Percentiles rank a stretch among this genome's conserved stretches.
These are phyloP conservation scores for Daboia siamensis DNA, from an alignment of 2,113 vertebrate species.

Conservation along the genomic window DNA sequence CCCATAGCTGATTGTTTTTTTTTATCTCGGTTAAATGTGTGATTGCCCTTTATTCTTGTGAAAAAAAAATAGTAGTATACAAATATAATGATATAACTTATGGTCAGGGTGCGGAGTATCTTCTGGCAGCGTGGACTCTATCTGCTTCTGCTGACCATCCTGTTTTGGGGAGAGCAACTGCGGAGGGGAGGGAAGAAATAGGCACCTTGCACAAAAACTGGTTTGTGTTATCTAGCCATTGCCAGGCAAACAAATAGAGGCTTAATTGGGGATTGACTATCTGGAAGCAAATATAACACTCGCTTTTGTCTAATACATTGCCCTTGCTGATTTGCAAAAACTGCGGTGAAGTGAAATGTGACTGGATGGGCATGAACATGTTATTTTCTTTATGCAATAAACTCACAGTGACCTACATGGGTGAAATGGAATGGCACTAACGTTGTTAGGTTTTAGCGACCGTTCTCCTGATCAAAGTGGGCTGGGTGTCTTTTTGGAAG, in stretches of 20 bases:
- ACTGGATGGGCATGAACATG: constrained; percentile 18
- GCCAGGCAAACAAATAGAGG: constrained; percentile 12
- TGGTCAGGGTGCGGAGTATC: neutral
- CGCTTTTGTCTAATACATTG: constrained; percentile 27
- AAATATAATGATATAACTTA: neutral
- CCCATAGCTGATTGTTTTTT: neutral
- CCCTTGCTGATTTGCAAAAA: constrained; percentile 35
- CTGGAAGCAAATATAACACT: neutral
- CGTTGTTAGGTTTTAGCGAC: constrained; percentile 14
- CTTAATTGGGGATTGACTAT: constrained; percentile 41
- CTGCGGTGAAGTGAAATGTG: constrained; percentile 19
- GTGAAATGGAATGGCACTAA: constrained; percentile 18
- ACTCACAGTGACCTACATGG: constrained; percentile 16
- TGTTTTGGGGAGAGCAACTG: neutral
- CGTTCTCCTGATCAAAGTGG: neutral
- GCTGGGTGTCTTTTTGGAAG: neutral
- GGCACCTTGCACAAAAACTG: neutral
- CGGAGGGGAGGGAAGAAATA: constrained; percentile 13
- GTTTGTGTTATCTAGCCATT: neutral
- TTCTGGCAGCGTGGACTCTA: neutral
- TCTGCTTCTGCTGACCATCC: neutral
- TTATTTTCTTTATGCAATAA: constrained; percentile 25
- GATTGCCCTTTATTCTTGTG: neutral
- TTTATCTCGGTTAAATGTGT: neutral
- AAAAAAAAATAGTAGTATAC: neutral